A percentile compares a stretch with the other conserved stretches of the same genome.
phyloP scores from a whole-genome alignment of 2,113 vertebrate genomes.

The Halichoeres trimaculatus region DNA sequence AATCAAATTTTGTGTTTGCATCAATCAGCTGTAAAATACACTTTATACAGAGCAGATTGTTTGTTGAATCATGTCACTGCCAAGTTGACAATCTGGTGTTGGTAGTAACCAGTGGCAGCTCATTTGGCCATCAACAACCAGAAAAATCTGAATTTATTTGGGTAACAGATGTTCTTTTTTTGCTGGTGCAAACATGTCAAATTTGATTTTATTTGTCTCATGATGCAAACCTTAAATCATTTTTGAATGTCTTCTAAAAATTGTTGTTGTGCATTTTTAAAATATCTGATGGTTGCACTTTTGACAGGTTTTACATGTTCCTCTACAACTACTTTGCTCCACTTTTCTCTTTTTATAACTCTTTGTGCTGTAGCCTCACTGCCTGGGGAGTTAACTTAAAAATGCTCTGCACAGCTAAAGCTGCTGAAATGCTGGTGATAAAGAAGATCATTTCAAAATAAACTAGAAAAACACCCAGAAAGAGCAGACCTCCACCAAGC shows the following conservation, averaged over 20 bases:
- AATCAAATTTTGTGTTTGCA: slow-evolving; percentile 55
- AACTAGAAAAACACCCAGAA: too few relatives aligned
- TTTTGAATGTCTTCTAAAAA: slow-evolving; percentile 34
- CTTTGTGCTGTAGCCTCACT: background rate
- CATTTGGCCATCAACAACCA: background rate
- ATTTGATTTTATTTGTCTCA: slow-evolving; percentile 54
- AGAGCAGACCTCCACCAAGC: too few relatives aligned
- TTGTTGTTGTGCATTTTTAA: background rate
- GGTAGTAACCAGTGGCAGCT: background rate
- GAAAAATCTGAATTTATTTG: background rate
- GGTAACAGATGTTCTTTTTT: background rate
- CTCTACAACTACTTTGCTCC: too few relatives aligned
- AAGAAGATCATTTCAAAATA: too few relatives aligned
- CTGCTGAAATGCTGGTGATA: background rate
- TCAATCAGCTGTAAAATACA: slow-evolving; percentile 33
- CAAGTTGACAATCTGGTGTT: background rate
- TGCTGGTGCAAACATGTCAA: slow-evolving; percentile 33
- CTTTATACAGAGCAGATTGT: background rate
- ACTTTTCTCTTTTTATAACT: background rate
- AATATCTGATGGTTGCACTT: background rate
- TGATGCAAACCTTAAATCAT: slow-evolving; percentile 14
- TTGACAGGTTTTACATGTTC: background rate
- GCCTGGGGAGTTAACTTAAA: background rate
- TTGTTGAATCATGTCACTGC: slow-evolving; percentile 15
- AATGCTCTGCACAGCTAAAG: background rate